Conservation (phyloP, 2,888 invertebrate species). For the Apantesis nais region DNA sequence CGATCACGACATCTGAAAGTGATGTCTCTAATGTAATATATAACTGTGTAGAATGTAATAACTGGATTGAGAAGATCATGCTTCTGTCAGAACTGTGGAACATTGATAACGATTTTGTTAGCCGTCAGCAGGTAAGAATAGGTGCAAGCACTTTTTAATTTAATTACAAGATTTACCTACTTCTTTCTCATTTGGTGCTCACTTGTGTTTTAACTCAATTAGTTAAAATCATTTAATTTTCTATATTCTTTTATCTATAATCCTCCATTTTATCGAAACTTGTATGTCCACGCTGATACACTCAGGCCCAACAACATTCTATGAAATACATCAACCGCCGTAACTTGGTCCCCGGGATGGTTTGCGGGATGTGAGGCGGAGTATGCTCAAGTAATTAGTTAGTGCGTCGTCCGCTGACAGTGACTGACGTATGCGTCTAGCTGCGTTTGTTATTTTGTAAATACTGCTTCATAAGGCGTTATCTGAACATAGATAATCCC, state of each 20-base stretch:
- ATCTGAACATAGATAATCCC: no score
- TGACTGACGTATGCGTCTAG: no score
- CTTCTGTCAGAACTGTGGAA: slow-evolving; percentile 91
- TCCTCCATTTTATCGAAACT: not conserved
- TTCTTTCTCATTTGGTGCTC: no score
- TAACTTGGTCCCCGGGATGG: no score
- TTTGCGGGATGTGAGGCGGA: no score
- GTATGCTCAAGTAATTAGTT: no score
- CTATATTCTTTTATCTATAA: not conserved
- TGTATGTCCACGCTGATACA: not conserved
- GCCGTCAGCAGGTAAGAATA: slow-evolving; percentile 89
- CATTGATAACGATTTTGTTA: slow-evolving; percentile 89
- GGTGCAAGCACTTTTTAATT: not conserved
- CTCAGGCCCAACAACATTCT: not conserved
- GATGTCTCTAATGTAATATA: slow-evolving; percentile 78
- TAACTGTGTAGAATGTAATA: slow-evolving; percentile 69
- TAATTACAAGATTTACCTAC: not conserved
- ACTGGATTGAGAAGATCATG: slow-evolving; percentile 91
- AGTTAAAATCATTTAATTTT: not conserved
- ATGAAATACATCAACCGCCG: not conserved
- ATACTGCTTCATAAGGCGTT: no score
- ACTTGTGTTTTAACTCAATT: not conserved
- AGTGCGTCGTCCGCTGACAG: no score
- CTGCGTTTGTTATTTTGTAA: no score
- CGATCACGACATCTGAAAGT: slow-evolving; percentile 87